Evolutionary conservation across 2,888 invertebrate species (phyloP).

Genomic region (Callosobruchus maculatus): DNA sequence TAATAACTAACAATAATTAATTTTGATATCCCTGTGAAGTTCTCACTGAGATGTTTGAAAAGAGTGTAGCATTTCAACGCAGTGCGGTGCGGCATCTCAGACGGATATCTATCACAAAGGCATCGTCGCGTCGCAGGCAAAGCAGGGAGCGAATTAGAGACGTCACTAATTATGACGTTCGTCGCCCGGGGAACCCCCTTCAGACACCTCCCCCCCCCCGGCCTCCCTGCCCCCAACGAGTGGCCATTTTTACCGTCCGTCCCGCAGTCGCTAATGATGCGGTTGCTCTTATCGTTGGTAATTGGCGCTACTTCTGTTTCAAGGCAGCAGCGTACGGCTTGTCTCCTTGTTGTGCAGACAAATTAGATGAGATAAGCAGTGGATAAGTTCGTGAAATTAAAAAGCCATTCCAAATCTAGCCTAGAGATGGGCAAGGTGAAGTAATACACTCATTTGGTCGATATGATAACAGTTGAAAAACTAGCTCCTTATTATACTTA

Average conservation of each 20-base stretch:
- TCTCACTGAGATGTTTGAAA: background rate
- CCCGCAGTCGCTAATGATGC: constrained; percentile 23
- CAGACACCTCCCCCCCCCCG: background rate
- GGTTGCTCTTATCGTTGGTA: constrained; percentile 22
- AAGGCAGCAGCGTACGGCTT: no score
- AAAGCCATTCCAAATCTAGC: no score
- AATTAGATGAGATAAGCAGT: constrained; percentile 1
- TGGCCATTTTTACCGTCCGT: constrained; percentile 19
- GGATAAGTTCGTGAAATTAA: no score
- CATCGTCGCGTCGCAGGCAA: background rate
- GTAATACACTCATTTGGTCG: no score
- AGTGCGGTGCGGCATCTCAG: background rate
- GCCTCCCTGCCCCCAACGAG: constrained; percentile 7
- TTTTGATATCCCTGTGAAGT: no score
- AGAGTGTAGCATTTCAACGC: background rate
- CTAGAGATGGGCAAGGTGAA: no score
- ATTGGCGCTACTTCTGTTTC: constrained; percentile 23
- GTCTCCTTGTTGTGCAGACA: constrained; percentile 14
- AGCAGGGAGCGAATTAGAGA: background rate
- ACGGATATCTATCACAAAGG: background rate
- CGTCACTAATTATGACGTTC: background rate
- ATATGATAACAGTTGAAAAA: no score
- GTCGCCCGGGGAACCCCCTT: background rate
- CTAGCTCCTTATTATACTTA: no score
- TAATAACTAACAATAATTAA: no score